Percentiles rank a stretch among this genome's conserved stretches.
Evolutionary conservation across 2,888 invertebrate genomes (phyloP).

Genomic region (Smittia sp.): DNA sequence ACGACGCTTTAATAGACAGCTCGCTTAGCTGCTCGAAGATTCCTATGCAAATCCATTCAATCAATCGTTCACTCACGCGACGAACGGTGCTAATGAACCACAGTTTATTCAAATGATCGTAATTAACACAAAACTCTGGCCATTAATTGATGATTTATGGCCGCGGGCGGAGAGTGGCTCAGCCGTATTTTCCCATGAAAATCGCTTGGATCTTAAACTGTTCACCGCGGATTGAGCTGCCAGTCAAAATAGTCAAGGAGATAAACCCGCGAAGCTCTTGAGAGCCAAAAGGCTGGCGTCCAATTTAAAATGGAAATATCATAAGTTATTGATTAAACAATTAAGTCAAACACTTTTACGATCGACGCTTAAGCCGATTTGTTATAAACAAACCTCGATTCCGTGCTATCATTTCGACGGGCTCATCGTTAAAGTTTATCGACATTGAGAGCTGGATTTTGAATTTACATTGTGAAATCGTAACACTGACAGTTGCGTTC

Average conservation of each 20-base stretch:
- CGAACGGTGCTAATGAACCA: neutral
- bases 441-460: too few species aligned
- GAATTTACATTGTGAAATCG: too few species aligned
- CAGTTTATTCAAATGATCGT: neutral
- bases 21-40: neutral
- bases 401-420: too few species aligned
- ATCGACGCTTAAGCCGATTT: constrained; percentile 1
- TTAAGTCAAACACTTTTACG: constrained; percentile 37
- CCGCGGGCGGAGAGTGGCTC: neutral
- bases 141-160: neutral
- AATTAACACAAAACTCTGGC: constrained; percentile 1
- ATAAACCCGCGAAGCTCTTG: neutral
- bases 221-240: neutral
- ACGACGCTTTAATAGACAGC: neutral
- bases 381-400: neutral
- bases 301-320: constrained; percentile 40
- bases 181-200: neutral
- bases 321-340: constrained; percentile 36
- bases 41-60: neutral
- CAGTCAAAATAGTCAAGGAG: neutral
- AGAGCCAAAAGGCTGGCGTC: neutral
- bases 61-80: neutral
- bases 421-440: too few species aligned
- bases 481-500: too few species aligned
- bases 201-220: neutral